Base-by-base conservation (phyloP, 1,140 invertebrate species). In the Psix sp. region DNA sequence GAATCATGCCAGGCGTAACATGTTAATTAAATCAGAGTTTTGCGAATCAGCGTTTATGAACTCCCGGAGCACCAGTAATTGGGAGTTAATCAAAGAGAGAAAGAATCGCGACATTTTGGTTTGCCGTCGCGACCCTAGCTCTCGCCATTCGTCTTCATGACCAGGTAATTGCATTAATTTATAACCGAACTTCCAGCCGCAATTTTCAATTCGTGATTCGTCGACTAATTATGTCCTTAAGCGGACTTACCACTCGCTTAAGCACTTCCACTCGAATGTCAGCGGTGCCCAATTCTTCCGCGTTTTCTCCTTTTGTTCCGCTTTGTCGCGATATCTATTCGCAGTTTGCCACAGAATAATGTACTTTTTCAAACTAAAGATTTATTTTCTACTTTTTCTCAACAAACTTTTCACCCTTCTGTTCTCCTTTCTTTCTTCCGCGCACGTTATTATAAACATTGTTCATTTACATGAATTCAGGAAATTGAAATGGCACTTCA, bases 121-220 rank as follows among this genome's bases (percentile, higher is more conserved):
- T n/a, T n/a, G n/a, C n/a, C n/a, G n/a, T n/a, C 35, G 17, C 15
- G 35, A 11, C 40, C n/a, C n/a, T 31, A 18, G 1, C 11, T 14
- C 24, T 17, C 11, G 26, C 15, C 33, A 5, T 16, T 4, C 15
- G 16, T 33, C 43, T 36, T 48, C 48, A 20, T 40, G 40, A 45
- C 5, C 39, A 40, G 52, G 74, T 80, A 83, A 84, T 82, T 83
- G 77, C 80, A 78, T 81, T 80, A 83, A 81, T 81, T 80, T 79
- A 79, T 82, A 77, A 74, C 72, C 72, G 72, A 77, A 77, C 74
- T 71, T 74, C 63, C 73, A 57, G 49, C 74, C 75, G 26, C 67
- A 80, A 78, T 82, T 71, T 57, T 71, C 56, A 80, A 82, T 82
- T 77, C 65, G 62, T 1, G 5, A 54, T 52, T 70, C 74, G 48